Base-by-base conservation (phyloP, 2,888 invertebrate species). In the Heteropelma amictum region DNA sequence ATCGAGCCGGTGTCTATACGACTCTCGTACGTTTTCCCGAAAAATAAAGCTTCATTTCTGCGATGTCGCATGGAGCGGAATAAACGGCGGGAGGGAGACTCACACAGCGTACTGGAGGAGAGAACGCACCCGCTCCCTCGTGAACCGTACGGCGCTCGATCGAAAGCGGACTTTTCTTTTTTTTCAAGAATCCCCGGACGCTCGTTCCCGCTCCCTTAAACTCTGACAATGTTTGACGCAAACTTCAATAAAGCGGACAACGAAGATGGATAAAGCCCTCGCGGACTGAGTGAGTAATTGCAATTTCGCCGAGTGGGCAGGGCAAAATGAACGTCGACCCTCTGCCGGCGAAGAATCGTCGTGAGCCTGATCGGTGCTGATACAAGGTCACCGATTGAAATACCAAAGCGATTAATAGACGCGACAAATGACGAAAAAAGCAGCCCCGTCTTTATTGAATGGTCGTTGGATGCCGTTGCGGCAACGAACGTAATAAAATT, bases 291-390 rank as follows among this genome's bases (percentile, higher is more conserved):
- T 56, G 75, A 76, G 67, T 68, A 68, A 71, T 71, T 68, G 71
- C 71, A 68, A 76, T 76, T 72, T 60, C 58, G 68, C 56, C 68
- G 72, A 68, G 76, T 64, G 72, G 68, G 56, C 49, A 33, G 40
- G 67, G 61, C 65, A 38, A 33, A 28, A 60, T 47, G 45, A 12
- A 63, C 33, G 26, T 12, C 23, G 51, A 53, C 51, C 33, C 30
- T 21, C 30, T 14, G 30, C 23, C 17, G 33, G 7, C 28, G 26
- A 26, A 38, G 38, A 54, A 42, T 60, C 60, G 53, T 65, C 54
- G 70, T 70, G 63, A 54, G 60, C 23, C 12, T 63, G 33, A 65
- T 42, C 19, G 47, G 53, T 60, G 47, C 40, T 64, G 49, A 70
- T 70, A 54, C 35, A 70, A 61, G 53, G 49, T 49, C 21, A 63